Conservation (phyloP, 1,140 invertebrate species). For the Achroia grisella region DNA sequence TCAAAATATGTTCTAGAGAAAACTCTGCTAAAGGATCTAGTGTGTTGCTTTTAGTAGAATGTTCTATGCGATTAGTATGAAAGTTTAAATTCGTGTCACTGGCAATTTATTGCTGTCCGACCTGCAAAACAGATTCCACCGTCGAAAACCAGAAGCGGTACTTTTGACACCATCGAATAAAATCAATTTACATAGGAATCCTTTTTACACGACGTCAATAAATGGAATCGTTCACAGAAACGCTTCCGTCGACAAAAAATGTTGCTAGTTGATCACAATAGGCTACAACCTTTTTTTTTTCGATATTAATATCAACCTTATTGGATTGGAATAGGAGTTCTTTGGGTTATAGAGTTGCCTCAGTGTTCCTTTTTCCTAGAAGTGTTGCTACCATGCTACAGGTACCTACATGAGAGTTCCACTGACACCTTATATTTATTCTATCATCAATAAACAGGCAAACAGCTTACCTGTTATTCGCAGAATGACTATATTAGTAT, state of each 20-base stretch:
- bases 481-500: no score
- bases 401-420: not conserved
- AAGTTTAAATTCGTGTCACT: not conserved
- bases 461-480: no score
- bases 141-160: constrained; percentile 16
- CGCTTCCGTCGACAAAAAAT: constrained; percentile 29
- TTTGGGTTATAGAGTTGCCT: not conserved
- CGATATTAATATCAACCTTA: constrained; percentile 11
- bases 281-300: constrained; percentile 15
- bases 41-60: no score
- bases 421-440: constrained; percentile 5
- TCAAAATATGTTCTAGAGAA: no score
- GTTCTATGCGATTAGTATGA: no score
- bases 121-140: constrained; percentile 1
- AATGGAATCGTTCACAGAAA: constrained; percentile 27
- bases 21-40: no score
- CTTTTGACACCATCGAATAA: constrained; percentile 28
- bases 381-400: not conserved
- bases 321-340: not conserved
- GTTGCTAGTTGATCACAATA: constrained; percentile 14
- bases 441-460: not conserved
- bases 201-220: constrained; percentile 35
- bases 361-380: not conserved
- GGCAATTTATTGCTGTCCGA: not conserved
- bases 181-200: constrained; percentile 46